Conservation (phyloP, 2,113 vertebrate genomes). For the Tichodroma muraria region DNA sequence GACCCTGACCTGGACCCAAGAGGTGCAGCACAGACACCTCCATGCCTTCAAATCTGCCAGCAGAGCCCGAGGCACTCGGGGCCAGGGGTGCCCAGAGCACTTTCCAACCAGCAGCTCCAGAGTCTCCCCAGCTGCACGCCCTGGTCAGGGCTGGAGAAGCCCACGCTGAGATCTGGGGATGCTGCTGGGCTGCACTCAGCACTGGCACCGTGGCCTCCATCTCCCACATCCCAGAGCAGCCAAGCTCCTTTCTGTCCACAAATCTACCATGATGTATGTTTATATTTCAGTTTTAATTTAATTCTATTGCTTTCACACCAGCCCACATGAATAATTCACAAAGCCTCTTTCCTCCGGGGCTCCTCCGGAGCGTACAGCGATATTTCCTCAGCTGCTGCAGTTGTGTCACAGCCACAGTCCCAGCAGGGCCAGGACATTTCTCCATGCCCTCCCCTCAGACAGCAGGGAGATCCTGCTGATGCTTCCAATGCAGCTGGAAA, state of each 20-base stretch:
- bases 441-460: not conserved
- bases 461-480: not conserved
- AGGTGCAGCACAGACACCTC: not conserved
- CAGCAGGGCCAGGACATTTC: not conserved
- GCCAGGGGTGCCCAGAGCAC: too few species aligned
- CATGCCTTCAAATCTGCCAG: not conserved
- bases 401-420: not conserved
- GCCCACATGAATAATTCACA: conserved; percentile 43
- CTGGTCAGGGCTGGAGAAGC: not conserved
- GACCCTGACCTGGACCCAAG: not conserved
- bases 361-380: not conserved
- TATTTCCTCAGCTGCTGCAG: conserved; percentile 6
- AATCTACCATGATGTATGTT: conserved; percentile 19
- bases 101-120: not conserved
- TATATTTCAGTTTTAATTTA: conserved; percentile 50
- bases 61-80: rapidly evolving
- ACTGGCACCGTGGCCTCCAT: too few species aligned
- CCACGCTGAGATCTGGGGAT: rapidly evolving
- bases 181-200: not conserved
- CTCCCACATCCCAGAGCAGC: not conserved
- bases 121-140: not conserved
- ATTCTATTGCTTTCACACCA: conserved; percentile 41
- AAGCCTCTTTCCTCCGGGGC: not conserved
- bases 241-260: not conserved
- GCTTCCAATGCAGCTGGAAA: not conserved